Evolutionary conservation across 2,113 vertebrate species (phyloP).

Genomic region (Eudyptes chrysolophus): DNA sequence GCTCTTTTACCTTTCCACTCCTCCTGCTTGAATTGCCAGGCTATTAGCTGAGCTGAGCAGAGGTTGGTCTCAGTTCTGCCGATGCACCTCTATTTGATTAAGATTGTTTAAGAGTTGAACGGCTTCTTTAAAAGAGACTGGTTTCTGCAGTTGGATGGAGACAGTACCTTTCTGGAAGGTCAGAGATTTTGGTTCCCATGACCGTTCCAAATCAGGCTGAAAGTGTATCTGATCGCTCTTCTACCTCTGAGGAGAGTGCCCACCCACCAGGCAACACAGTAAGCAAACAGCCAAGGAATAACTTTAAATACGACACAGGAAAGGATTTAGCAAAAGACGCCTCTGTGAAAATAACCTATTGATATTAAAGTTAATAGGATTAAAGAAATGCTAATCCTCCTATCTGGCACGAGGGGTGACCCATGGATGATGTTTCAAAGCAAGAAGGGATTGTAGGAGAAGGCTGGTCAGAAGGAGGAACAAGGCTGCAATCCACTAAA

Average conservation of each 20-base stretch:
- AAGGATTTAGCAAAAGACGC: neutral
- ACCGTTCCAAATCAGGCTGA: neutral
- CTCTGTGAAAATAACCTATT: conserved; percentile 32
- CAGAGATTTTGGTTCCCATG: neutral
- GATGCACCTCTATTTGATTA: neutral
- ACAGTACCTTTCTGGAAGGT: neutral
- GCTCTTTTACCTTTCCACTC: neutral
- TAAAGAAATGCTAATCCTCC: conserved; percentile 44
- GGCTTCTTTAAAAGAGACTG: neutral
- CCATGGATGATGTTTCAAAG: conserved; percentile 6
- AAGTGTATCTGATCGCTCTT: neutral
- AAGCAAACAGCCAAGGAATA: neutral
- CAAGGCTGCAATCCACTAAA: neutral
- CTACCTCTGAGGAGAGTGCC: neutral
- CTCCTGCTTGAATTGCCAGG: neutral
- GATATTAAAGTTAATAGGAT: conserved; percentile 48
- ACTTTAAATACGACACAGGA: neutral
- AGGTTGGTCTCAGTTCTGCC: neutral
- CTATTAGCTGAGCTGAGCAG: neutral
- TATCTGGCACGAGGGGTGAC: neutral
- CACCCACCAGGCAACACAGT: neutral
- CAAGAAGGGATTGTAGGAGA: neutral
- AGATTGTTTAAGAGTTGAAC: neutral
- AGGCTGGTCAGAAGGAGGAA: neutral
- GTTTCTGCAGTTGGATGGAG: neutral